Base-by-base conservation (phyloP, 2,888 invertebrate species). In the Protophormia terraenovae region DNA sequence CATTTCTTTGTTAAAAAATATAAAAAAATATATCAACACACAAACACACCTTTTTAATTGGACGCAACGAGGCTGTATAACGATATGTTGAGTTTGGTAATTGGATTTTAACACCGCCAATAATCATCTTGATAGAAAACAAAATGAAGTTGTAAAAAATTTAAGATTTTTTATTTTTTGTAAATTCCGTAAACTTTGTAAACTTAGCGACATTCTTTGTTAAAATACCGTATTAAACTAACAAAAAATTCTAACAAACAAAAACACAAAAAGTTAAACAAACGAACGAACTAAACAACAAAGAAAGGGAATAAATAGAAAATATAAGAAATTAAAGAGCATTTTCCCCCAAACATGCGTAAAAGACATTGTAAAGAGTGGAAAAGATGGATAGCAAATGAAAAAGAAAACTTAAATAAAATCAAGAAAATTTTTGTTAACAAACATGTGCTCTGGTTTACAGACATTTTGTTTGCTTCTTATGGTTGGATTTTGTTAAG, bases 41-140 rank as follows among this genome's bases (percentile, higher is more conserved):
- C n/a, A n/a, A n/a, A n/a, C n/a, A 93, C 90, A 95, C 95, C 93
- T 94, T 94, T 90, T 93, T 93, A 88, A 95, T 95, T 80, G 95
- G 93, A 93, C 94, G 84, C 32, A 87, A 83, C 66, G 87, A 72
- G n/a, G 86, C 94, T 85, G 94, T 93, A 89, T 95, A 94, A 88
- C 94, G 94, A 88, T 94, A 94, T 72, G 86, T 79, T 62, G 88
- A 84, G 58, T 86, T 93, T 66, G 94, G 94, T 89, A 94, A 93
- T 91, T 94, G 95, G 84, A 95, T 92, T 83, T 94, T 93, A 86
- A 94, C 93, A 90, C 94, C 94, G 84, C 94, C 94, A 88, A 94
- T 93, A 62, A 94, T 92, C 90, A 94, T 94, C 94, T 94, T 94
- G 91, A 55, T 7, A 38, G 32, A 64, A 16, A 27, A 58, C 41